These are phyloP conservation scores for Cantharis lateralis DNA, from an alignment of 2,888 invertebrate species.

Conservation along the genomic window DNA sequence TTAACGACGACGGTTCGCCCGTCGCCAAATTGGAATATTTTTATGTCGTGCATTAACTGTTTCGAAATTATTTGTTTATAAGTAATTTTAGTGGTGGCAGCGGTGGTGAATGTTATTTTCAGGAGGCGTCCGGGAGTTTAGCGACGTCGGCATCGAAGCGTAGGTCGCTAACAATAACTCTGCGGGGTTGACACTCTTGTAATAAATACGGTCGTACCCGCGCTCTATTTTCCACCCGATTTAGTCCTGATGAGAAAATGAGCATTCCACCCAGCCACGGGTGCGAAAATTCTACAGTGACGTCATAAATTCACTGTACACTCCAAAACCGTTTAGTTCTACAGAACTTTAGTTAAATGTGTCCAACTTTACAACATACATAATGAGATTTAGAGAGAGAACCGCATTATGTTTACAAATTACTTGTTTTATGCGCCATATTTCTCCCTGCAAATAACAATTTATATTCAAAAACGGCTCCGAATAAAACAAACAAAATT, in stretches of 20 bases:
- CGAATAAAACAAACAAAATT: background rate
- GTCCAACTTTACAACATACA: conserved; percentile 24
- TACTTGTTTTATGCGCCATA: conserved; percentile 13
- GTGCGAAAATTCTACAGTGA: conserved; percentile 39
- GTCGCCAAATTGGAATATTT: background rate
- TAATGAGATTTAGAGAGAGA: conserved; percentile 25
- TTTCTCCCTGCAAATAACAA: background rate
- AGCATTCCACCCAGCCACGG: conserved; percentile 47
- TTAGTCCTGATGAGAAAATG: conserved; percentile 44
- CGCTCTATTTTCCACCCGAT: conserved; percentile 42
- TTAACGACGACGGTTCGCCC: background rate
- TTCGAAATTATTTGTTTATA: background rate
- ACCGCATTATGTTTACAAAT: conserved; percentile 26
- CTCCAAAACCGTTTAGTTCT: conserved; percentile 27
- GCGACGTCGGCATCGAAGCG: conserved; percentile 20
- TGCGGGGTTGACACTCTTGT: conserved; percentile 38
- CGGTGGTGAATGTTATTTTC: background rate
- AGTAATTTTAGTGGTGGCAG: background rate
- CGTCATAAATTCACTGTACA: conserved; percentile 32
- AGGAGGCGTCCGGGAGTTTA: background rate
- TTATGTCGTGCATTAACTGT: background rate
- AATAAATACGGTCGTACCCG: conserved; percentile 37
- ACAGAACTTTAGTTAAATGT: conserved; percentile 30
- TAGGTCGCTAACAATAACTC: conserved; percentile 39
- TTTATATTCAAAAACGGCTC: background rate